These are phyloP conservation scores for Junonia oenone DNA, from an alignment of 2,888 invertebrate species.

Conservation along the genomic window DNA sequence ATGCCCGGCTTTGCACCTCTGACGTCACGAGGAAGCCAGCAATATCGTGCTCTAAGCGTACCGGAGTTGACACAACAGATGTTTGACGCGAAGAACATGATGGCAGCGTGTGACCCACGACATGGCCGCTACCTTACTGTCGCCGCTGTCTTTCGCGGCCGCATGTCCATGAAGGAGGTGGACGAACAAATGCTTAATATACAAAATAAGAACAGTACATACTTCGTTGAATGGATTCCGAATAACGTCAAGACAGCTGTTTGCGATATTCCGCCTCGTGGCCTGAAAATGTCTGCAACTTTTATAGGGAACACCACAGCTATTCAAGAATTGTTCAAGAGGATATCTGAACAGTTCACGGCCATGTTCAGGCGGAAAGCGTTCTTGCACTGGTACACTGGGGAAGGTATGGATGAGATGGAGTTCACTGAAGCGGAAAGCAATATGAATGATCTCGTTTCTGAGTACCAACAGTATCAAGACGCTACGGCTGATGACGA, in stretches of 20 bases:
- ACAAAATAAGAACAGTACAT: constrained; percentile 86
- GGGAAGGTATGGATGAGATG: constrained; percentile 97
- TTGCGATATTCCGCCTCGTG: constrained; percentile 86
- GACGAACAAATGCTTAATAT: constrained; percentile 89
- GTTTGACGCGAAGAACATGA: constrained; percentile 97
- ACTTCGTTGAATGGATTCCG: constrained; percentile 89
- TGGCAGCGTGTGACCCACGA: constrained; percentile 95
- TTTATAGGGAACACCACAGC: constrained; percentile 92
- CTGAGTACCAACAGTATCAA: constrained; percentile 95
- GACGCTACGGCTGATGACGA: constrained; percentile 91
- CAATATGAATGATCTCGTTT: constrained; percentile 93
- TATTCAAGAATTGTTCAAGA: constrained; percentile 91
- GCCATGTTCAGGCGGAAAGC: constrained; percentile 97
- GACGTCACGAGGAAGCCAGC: constrained; percentile 88
- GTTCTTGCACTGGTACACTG: constrained; percentile 97
- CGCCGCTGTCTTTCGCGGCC: constrained; percentile 91
- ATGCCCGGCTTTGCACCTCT: constrained; percentile 82
- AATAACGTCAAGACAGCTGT: constrained; percentile 89
- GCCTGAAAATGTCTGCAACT: constrained; percentile 91
- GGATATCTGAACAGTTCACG: constrained; percentile 90
- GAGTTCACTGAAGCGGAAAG: constrained; percentile 97
- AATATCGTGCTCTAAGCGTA: constrained; percentile 91
- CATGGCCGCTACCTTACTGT: constrained; percentile 93
- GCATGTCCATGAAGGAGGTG: constrained; percentile 96
- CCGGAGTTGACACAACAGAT: constrained; percentile 93